phyloP scores from a whole-genome alignment of 2,113 vertebrate genomes.

The Ceuthmochares aereus region DNA sequence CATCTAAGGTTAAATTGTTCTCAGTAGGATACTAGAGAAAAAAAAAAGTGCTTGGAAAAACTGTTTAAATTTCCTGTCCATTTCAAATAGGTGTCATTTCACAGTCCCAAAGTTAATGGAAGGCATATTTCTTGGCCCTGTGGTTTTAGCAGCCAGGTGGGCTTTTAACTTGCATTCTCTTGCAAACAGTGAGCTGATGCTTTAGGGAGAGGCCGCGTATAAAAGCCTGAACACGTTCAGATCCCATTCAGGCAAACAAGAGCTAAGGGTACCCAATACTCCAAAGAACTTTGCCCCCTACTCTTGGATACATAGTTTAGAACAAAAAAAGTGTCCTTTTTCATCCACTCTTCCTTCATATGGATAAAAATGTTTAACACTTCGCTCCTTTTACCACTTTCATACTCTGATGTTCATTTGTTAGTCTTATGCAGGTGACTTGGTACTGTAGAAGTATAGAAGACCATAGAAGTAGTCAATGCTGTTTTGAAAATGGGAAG shows the following conservation, averaged over 20 bases:
- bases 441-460: background rate
- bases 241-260: background rate
- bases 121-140: constrained; percentile 52
- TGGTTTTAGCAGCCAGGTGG: background rate
- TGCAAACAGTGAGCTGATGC: background rate
- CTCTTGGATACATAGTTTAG: background rate
- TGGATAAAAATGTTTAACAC: background rate
- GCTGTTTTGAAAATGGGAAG: background rate
- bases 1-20: constrained; percentile 65
- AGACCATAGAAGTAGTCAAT: background rate
- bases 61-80: constrained; percentile 73
- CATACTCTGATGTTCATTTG: background rate
- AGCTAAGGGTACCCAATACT: background rate
- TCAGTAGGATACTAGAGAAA: constrained; percentile 59
- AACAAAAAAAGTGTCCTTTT: background rate
- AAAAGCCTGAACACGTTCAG: background rate
- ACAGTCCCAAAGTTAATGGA: constrained; percentile 27
- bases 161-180: background rate
- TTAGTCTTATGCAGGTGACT: background rate
- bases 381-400: background rate
- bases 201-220: background rate
- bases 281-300: background rate
- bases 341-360: background rate
- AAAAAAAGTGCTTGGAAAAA: constrained; percentile 66
- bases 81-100: constrained; percentile 63